Evolutionary conservation across 2,888 invertebrate species (phyloP), one percentile per base, ranked within the genome.

Genomic region (Eilema sororculum): DNA sequence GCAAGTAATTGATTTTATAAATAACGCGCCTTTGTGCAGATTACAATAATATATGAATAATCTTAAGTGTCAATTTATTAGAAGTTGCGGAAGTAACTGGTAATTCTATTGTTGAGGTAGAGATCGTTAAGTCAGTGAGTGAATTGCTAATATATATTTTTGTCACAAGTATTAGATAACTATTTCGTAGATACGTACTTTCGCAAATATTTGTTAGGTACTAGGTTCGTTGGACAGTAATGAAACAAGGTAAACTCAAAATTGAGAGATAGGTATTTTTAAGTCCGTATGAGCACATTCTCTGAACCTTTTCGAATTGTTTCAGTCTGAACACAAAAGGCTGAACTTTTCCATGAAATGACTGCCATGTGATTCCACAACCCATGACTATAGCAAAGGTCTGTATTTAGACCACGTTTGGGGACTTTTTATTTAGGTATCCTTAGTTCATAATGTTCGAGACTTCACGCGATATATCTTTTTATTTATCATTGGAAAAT

Each of bases 151-250:
- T 79, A 83, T 76, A 71, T 81, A 82, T 85, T 84, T n/a, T 89
- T 90, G 90, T 86, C 89, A 90, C 87, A 87, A 79, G 71, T 68
- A 78, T 90, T 89, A 84, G 82, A 79, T 86, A 89, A 90, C 81
- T 62, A 72, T 57, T 58, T 22, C 41, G 68, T 77, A 68, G 64
- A 69, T 57, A 72, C 72, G 71, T 69, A 69, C 67, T 75, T 67
- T 79, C 65, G 78, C 74, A 68, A 73, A 74, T 62, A 12, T 30
- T n/a, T 13, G 20, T 25, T 37, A 37, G 9, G 30, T 24, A 22
- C 52, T 28, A 56, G 30, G 24, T 46, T 56, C 24, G 33, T 30
- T 61, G 24, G 52, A 30, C 33, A 33, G 22, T 8, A 22, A 22
- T 10, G 22, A 33, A 61, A 52, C 9, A 62, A 24, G 20, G 12